phyloP scores from a whole-genome alignment of 2,113 vertebrate genomes.

The Cervus canadensis region DNA sequence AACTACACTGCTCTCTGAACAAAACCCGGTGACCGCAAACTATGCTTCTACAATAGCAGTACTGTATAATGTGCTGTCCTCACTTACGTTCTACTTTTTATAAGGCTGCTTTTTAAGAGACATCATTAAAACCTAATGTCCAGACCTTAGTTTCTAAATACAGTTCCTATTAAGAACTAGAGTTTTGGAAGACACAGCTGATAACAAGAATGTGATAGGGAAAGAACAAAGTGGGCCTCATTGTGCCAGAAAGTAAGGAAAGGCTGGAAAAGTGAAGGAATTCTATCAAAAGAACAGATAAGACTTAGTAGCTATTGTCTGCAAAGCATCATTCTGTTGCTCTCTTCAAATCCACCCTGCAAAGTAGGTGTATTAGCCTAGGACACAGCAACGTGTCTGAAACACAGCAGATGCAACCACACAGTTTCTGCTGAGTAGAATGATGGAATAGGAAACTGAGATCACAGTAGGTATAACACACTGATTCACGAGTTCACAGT shows the following conservation, averaged over 20 bases:
- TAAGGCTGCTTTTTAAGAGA: not conserved
- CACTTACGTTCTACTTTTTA: not conserved
- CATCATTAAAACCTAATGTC: not conserved
- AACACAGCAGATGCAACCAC: not conserved
- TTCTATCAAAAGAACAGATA: not conserved
- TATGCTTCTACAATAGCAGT: not conserved
- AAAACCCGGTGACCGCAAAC: not conserved
- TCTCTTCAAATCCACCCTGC: not conserved
- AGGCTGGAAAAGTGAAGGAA: not conserved
- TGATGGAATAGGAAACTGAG: not conserved
- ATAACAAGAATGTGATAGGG: not conserved
- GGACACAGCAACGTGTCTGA: rapidly evolving
- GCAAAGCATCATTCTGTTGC: not conserved
- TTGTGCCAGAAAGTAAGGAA: not conserved
- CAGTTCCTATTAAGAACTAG: not conserved
- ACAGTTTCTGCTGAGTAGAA: not conserved
- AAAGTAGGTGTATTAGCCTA: not conserved
- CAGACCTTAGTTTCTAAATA: not conserved
- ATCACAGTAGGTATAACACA: not conserved
- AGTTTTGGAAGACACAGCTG: not conserved
- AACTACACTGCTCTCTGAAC: not conserved
- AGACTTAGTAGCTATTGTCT: not conserved
- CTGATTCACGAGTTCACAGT: not conserved
- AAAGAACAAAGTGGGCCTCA: not conserved
- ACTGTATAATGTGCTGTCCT: not conserved